Percentiles rank a stretch among this genome's conserved stretches.
Evolutionary conservation across 2,797 vertebrate genomes (phyloP).

Genomic region (Ctenochaetus hawaiiensis): DNA sequence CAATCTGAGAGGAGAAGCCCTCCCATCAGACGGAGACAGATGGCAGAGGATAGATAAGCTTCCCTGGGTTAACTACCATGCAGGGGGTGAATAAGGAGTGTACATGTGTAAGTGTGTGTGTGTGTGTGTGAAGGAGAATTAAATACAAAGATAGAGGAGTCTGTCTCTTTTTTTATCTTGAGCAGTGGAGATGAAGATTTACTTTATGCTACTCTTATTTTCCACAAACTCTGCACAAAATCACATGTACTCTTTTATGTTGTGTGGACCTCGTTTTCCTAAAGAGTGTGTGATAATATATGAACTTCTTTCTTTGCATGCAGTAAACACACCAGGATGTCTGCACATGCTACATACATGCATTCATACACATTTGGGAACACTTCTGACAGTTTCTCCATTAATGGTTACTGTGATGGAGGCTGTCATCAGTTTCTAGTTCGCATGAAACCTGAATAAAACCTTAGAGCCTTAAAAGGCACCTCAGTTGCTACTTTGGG

Average conservation of each 20-base stretch:
- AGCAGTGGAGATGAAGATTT: slow-evolving; percentile 8
- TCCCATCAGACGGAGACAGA: slow-evolving; percentile 73
- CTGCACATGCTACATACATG: background rate
- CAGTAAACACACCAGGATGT: slow-evolving; percentile 7
- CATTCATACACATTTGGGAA: background rate
- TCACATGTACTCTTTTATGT: background rate
- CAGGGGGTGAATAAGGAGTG: slow-evolving; percentile 48
- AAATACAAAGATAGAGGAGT: slow-evolving; percentile 51
- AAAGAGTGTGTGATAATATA: background rate
- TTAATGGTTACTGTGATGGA: slow-evolving; percentile 11
- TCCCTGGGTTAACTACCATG: slow-evolving; percentile 48
- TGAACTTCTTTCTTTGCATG: slow-evolving; percentile 2
- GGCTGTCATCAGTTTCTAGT: slow-evolving; percentile 13
- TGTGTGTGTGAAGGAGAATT: slow-evolving; percentile 33
- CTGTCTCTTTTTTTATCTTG: slow-evolving; percentile 27
- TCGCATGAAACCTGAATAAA: slow-evolving; percentile 49
- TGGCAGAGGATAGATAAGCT: slow-evolving; percentile 73
- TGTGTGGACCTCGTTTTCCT: background rate
- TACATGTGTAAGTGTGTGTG: slow-evolving; percentile 11
- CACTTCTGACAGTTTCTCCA: slow-evolving; percentile 9
- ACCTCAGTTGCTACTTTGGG: slow-evolving; percentile 38
- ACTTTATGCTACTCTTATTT: background rate
- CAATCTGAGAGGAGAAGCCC: slow-evolving; percentile 49
- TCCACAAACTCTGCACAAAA: background rate
- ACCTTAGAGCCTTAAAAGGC: slow-evolving; percentile 74